A percentile compares a stretch with the other conserved stretches of the same genome.
Conservation (phyloP, 2,113 vertebrate species). For the Ophiodon elongatus region DNA sequence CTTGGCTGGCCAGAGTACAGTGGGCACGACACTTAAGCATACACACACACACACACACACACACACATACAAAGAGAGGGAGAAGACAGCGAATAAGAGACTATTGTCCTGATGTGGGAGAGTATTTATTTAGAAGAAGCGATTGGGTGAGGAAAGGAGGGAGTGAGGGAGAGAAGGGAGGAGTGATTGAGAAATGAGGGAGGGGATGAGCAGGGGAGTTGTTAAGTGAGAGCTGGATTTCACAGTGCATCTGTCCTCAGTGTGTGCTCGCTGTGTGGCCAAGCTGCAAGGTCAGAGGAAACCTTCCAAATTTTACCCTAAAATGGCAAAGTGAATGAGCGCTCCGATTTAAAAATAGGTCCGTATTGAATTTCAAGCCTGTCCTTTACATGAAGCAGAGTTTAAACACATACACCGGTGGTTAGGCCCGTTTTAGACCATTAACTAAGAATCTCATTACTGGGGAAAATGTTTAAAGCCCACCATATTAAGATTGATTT, state of each 20-base stretch:
- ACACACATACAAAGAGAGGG: background rate
- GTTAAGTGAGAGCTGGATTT: constrained; percentile 12
- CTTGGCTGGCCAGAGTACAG: constrained; percentile 58
- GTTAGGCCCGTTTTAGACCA: constrained; percentile 11
- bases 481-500: constrained; percentile 16
- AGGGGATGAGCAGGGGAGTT: constrained; percentile 3
- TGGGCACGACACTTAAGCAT: constrained; percentile 53
- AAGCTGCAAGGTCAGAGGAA: constrained; percentile 39
- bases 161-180: background rate
- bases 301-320: background rate
- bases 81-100: constrained; percentile 21
- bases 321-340: background rate
- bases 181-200: constrained; percentile 16
- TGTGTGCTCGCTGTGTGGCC: constrained; percentile 5
- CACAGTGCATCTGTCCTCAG: constrained; percentile 19
- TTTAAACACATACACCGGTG: background rate
- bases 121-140: constrained; percentile 31
- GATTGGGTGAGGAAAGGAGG: constrained; percentile 1
- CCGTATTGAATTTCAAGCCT: background rate
- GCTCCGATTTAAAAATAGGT: background rate
- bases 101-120: constrained; percentile 29
- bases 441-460: constrained; percentile 37
- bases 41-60: background rate
- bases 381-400: background rate
- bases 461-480: background rate